These are phyloP conservation scores for Carabus problematicus DNA, from an alignment of 2,888 invertebrate genomes.

Conservation along the genomic window DNA sequence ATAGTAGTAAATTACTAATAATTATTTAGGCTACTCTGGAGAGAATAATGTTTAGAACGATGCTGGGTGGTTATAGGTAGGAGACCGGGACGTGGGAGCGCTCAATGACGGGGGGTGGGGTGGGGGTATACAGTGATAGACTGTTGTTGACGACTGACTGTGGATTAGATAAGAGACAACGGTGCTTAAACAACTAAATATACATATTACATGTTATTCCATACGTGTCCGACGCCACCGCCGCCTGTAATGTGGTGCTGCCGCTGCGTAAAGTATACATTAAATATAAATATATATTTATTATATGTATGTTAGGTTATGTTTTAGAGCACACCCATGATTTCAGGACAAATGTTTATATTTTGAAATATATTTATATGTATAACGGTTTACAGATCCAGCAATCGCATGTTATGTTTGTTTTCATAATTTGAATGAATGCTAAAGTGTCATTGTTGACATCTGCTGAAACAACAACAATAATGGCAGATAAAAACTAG, in stretches of 20 bases:
- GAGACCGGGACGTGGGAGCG: too few relatives aligned
- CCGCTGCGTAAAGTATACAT: slow-evolving; percentile 36
- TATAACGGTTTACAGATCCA: slow-evolving; percentile 39
- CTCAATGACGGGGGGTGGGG: not conserved
- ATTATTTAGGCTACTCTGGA: not conserved
- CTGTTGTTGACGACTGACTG: not conserved
- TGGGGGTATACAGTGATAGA: not conserved
- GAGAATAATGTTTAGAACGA: not conserved
- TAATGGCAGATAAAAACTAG: not conserved
- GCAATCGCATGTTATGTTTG: slow-evolving; percentile 6
- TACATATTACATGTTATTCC: slow-evolving; percentile 35
- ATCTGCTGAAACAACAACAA: not conserved
- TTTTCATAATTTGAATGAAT: not conserved
- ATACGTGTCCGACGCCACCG: slow-evolving; percentile 19
- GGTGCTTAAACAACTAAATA: slow-evolving; percentile 37
- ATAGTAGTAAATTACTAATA: not conserved
- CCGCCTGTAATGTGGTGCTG: too few relatives aligned
- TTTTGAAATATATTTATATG: slow-evolving; percentile 9
- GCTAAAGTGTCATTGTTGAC: slow-evolving; percentile 19
- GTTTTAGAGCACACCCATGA: slow-evolving; percentile 39
- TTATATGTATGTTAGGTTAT: slow-evolving; percentile 20
- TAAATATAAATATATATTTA: slow-evolving; percentile 37
- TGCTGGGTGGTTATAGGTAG: not conserved
- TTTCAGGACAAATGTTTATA: slow-evolving; percentile 36
- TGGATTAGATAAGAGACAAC: not conserved